Evolutionary conservation across 2,888 invertebrate species (phyloP), one percentile per base, ranked within the genome.

Genomic region (Blastobasis lacticolella): DNA sequence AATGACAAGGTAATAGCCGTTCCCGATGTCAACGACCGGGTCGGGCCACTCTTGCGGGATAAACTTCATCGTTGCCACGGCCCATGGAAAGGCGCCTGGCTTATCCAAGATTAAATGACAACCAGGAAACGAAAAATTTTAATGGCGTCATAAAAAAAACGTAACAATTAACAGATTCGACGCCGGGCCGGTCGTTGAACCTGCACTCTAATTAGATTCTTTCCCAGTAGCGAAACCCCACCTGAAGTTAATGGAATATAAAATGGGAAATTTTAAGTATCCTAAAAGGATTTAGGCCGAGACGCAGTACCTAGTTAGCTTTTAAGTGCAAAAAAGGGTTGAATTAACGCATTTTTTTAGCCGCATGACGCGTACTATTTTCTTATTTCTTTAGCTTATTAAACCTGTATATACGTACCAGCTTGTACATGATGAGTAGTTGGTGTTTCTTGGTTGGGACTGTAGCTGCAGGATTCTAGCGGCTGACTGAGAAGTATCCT

Each of bases 391-490:
- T 23, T 23, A 23, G 23, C n/a, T 7, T 38, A 23, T 37, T 46
- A 0, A 46, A 38, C 37, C 45, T 45, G 6, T 48, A 37, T 7
- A n/a, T 45, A 63, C 69, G 72, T 81, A 85, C 85, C 82, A 82
- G 69, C 75, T 85, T 85, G 70, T 75, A 82, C 85, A 85, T 85
- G 51, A 61, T 69, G 65, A 51, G 53, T 49, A 46, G 58, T 49
- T 46, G 46, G 45, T 60, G 59, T 57, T 59, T 57, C 60, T 63
- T 67, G 64, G 57, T 60, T 58, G 61, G 56, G 59, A 55, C 60
- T 70, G 68, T 67, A 64, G 65, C 68, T 64, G 67, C 66, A 69
- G 63, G 64, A 59, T 59, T 61, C 56, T 63, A 53, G 65, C 64
- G 54, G 65, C 62, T 69, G 81, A 79, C 82, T 81, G 83, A 79